Evolutionary conservation across 2,888 invertebrate genomes (phyloP), one percentile per base, ranked within the genome.

Genomic region (Pollenia griseotomentosa): DNA sequence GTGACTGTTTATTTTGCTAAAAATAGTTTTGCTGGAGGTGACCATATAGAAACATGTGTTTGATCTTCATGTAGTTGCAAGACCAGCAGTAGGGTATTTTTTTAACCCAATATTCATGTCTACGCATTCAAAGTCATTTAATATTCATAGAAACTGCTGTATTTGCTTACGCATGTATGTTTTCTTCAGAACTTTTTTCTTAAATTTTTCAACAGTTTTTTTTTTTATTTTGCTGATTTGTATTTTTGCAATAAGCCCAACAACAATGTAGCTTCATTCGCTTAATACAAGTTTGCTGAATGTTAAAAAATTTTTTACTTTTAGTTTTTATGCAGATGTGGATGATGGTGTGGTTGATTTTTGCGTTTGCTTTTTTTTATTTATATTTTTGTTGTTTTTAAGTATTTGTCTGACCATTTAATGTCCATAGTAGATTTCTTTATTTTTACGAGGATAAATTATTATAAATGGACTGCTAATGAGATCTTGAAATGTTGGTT

Each of bases 401-500:
- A 33, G 23, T 48, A 63, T 79, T 57, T 80, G 51, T n/a, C 68
- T 84, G 59, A 53, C 14, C 65, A 75, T 75, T 86, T 79, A 65
- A 83, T 79, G 79, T 79, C 46, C 63, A 55, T 53, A 44, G n/a
- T 70, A 48, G 53, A 65, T 83, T 83, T 79, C 57, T 81, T 65
- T 78, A 81, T 66, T 81, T 81, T 81, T 82, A 81, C 40, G 68
- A 78, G 63, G 57, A 82, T 81, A 81, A 61, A 68, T 84, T 87
- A 81, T 84, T 82, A 87, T 82, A 87, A 87, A 87, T 87, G 87
- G 81, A 74, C 81, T 84, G 81, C 81, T 87, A 87, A 87, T 87
- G 87, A 87, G 87, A 81, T 81, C 74, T 87, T 84, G 66, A 86
- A 75, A 77, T 80, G 80, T 61, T 55, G 14, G 4, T 57, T 59